A percentile compares a stretch with the other conserved stretches of the same genome.
Conservation (phyloP, 2,113 vertebrate species). For the Neofelis nebulosa region DNA sequence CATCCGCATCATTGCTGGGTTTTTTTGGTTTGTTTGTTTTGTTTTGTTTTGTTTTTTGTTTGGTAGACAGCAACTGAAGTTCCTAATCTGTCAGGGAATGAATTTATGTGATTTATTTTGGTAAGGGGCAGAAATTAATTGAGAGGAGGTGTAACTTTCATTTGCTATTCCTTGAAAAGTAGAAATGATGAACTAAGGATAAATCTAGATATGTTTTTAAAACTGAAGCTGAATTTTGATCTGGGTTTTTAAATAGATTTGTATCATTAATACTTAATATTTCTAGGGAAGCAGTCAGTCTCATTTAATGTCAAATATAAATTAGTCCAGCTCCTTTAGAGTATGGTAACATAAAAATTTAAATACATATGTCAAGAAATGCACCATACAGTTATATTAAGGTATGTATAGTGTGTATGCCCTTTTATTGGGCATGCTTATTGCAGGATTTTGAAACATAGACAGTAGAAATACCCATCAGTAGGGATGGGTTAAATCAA, state of each 20-base stretch:
- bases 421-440: background rate
- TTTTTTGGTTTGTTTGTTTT: background rate
- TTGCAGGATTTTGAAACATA: background rate
- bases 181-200: conserved; percentile 14
- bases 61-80: background rate
- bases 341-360: background rate
- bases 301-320: background rate
- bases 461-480: background rate
- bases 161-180: conserved; percentile 48
- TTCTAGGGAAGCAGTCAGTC: background rate
- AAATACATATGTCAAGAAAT: background rate
- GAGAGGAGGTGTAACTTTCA: background rate
- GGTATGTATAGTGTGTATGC: background rate
- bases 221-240: background rate
- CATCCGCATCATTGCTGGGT: background rate
- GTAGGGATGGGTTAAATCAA: background rate
- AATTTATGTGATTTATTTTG: background rate
- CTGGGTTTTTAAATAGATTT: background rate
- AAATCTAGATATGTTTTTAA: background rate
- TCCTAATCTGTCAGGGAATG: background rate
- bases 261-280: background rate
- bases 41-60: background rate
- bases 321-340: background rate
- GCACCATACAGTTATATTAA: background rate
- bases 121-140: background rate